These are phyloP conservation scores for Galleria mellonella DNA, from an alignment of 1,140 invertebrate species.

Conservation along the genomic window DNA sequence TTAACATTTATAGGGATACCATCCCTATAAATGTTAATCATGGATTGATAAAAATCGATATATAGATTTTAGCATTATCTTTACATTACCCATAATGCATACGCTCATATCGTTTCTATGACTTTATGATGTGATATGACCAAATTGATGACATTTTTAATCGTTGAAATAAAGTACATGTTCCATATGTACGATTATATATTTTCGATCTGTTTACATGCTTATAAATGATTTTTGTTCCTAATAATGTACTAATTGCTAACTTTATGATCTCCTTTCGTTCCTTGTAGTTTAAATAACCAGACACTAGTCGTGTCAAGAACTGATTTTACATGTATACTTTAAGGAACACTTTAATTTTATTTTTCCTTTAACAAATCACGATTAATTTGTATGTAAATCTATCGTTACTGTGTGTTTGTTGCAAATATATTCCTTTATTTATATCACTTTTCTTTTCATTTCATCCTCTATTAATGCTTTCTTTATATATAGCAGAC, in stretches of 20 bases:
- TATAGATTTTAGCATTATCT: too few relatives aligned
- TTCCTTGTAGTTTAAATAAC: conserved; percentile 50
- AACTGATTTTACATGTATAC: conserved; percentile 54
- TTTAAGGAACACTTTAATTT: conserved; percentile 47
- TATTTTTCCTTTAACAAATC: conserved; percentile 42
- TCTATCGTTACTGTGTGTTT: conserved; percentile 68
- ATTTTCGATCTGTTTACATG: too few relatives aligned
- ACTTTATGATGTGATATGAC: too few relatives aligned
- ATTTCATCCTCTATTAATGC: conserved; percentile 69
- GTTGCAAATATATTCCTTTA: conserved; percentile 73
- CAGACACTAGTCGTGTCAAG: conserved; percentile 31
- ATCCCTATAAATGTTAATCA: too few relatives aligned
- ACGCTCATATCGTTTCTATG: too few relatives aligned
- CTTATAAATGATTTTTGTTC: too few relatives aligned
- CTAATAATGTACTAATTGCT: neutral
- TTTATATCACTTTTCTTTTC: conserved; percentile 68
- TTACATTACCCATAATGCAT: too few relatives aligned
- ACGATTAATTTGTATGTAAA: conserved; percentile 50
- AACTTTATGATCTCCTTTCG: conserved; percentile 52
- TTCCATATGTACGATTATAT: too few relatives aligned
- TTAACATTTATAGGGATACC: too few relatives aligned
- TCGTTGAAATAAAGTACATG: too few relatives aligned
- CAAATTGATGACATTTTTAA: too few relatives aligned
- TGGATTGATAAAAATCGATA: too few relatives aligned
- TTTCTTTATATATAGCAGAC: conserved; percentile 57